Evolutionary conservation across 2,797 vertebrate genomes (phyloP).

Genomic region (Enteromius argenteus): DNA sequence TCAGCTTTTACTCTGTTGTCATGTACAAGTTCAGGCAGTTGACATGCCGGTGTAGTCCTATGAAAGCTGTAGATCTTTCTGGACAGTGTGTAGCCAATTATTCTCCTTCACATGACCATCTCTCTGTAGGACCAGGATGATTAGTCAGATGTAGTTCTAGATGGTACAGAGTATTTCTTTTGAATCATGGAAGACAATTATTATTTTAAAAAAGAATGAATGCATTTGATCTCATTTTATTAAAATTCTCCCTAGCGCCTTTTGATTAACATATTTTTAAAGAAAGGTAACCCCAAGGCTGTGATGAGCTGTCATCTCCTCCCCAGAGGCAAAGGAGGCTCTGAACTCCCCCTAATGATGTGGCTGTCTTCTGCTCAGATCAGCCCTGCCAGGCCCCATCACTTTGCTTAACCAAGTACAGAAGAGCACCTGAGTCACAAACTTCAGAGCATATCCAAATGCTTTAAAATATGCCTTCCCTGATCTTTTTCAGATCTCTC

Average conservation of each 20-base stretch:
- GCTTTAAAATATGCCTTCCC: constrained; percentile 26
- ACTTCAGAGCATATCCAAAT: constrained; percentile 17
- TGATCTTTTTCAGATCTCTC: constrained; percentile 2
- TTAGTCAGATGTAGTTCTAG: constrained; percentile 44
- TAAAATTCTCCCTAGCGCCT: constrained; percentile 72
- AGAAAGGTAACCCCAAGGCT: constrained; percentile 73
- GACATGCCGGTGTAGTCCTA: background rate
- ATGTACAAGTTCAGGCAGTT: constrained; percentile 25
- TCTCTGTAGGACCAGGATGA: constrained; percentile 31
- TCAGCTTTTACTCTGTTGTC: constrained; percentile 19
- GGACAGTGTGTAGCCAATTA: constrained; percentile 40
- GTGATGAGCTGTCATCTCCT: constrained; percentile 80
- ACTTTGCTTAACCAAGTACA: constrained; percentile 77
- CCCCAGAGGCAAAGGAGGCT: constrained; percentile 77
- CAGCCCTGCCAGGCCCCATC: constrained; percentile 77
- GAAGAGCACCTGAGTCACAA: constrained; percentile 44
- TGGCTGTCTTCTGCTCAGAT: constrained; percentile 76
- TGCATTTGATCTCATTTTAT: constrained; percentile 75
- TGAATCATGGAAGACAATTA: constrained; percentile 63
- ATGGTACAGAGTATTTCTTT: constrained; percentile 37
- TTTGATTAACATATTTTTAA: constrained; percentile 82
- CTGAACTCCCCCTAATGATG: constrained; percentile 81
- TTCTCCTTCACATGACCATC: constrained; percentile 25
- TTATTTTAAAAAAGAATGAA: constrained; percentile 40
- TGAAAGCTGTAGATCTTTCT: constrained; percentile 12